Evolutionary conservation across 2,888 invertebrate species (phyloP), one percentile per base, ranked within the genome.

Genomic region (Anaspis maculata): DNA sequence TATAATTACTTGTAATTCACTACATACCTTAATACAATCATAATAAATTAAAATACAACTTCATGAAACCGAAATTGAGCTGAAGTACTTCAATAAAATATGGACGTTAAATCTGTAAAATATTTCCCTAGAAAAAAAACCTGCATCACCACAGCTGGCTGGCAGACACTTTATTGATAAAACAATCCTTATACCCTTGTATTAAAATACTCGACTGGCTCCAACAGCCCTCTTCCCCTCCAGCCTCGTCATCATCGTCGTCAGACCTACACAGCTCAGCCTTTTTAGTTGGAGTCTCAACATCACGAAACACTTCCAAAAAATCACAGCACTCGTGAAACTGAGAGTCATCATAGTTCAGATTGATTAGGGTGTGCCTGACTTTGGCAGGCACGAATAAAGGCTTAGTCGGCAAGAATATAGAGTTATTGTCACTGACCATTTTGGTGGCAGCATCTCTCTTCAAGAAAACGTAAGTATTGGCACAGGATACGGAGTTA

Each of bases 181-280:
- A 54, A 48, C 67, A 68, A 51, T 75, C 75, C 62, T 72, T 74
- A 48, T 73, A 76, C 11, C 75, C 76, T 54, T 73, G 73, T 59
- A 76, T 64, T 15, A 69, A 57, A 56, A 68, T 67, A 30, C 62
- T 69, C 11, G 70, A 73, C 48, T 74, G 71, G 55, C 68, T 74
- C 76, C 76, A 76, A 30, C 56, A 13, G n/a, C 39, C 43, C 27
- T 47, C 34, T 23, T 43, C 32, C 27, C 42, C 33, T 14, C 42
- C 33, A 27, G 10, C 22, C 30, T 45, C 34, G 25, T 37, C 42
- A 14, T 13, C 33, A 32, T 23, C 25, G 30, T n/a, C 15, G 15
- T 22, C 12, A 31, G 16, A 26, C 13, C 34, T 24, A 24, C 5
- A 9, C 26, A 16, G 16, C 13, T 29, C 34, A n/a, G n/a, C 12